Conservation (phyloP, 1,140 invertebrate genomes). For the Pachyrhynchus sulphureomaculatus region DNA sequence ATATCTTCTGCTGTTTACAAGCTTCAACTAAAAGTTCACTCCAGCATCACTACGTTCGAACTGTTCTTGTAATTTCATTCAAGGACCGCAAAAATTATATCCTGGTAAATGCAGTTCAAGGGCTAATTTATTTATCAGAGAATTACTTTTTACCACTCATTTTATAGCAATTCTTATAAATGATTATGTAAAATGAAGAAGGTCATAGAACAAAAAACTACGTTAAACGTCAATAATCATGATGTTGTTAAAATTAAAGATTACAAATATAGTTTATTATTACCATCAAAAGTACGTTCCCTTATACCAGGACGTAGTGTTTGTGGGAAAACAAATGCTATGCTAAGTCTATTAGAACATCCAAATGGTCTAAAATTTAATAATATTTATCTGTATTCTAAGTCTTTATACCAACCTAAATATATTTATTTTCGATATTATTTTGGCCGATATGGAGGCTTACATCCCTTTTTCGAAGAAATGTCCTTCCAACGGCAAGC, state of each 20-base stretch:
- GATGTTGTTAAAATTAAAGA: not conserved
- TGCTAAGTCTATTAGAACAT: not conserved
- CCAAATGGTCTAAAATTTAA: not conserved
- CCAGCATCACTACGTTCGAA: slow-evolving; percentile 50
- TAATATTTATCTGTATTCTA: not conserved
- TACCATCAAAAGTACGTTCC: no score
- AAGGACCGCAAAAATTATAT: slow-evolving; percentile 54
- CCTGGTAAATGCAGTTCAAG: slow-evolving; percentile 53
- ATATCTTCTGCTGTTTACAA: slow-evolving; percentile 55
- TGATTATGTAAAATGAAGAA: no score
- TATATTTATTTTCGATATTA: no score
- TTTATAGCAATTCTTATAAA: no score
- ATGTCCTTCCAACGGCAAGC: no score
- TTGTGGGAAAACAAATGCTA: not conserved
- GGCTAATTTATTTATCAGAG: slow-evolving; percentile 47
- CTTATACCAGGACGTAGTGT: no score
- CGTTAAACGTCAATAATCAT: no score
- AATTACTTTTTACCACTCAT: no score
- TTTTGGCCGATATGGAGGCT: no score
- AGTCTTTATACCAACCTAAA: slow-evolving; percentile 4
- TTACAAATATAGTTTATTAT: not conserved
- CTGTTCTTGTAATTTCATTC: slow-evolving; percentile 52
- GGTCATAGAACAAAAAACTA: no score
- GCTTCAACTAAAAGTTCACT: slow-evolving; percentile 53
- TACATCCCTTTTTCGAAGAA: no score